Conservation (phyloP, 2,888 invertebrate genomes). For the Aleiodes leptofemur region DNA sequence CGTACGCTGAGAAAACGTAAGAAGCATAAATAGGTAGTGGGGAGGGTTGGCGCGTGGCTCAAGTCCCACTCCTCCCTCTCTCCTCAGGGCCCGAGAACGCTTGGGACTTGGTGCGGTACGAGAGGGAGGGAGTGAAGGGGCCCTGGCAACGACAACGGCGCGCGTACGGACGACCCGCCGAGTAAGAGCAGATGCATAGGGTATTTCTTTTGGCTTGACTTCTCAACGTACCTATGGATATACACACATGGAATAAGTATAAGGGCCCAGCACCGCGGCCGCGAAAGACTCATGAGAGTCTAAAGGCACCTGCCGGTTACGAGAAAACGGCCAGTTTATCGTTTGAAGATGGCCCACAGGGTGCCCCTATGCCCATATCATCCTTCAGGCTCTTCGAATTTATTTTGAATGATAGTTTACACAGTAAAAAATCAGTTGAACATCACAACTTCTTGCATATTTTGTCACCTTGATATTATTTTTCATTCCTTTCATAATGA, state of each 20-base stretch:
- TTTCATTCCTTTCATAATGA: conserved; percentile 32
- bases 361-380: conserved; percentile 69
- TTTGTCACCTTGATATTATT: conserved; percentile 45
- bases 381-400: conserved; percentile 9
- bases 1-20: conserved; percentile 27
- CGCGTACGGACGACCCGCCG: conserved; percentile 42
- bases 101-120: background rate
- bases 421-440: conserved; percentile 44
- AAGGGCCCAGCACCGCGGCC: conserved; percentile 44
- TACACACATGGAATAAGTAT: conserved; percentile 30
- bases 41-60: conserved; percentile 71
- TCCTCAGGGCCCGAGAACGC: background rate
- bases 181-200: conserved; percentile 59
- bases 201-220: conserved; percentile 43
- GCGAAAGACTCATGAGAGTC: conserved; percentile 56
- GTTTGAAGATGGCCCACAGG: conserved; percentile 53
- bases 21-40: conserved; percentile 56
- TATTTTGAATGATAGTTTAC: conserved; percentile 6
- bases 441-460: conserved; percentile 49
- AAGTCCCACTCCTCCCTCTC: conserved; percentile 53
- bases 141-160: conserved; percentile 48
- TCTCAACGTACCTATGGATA: conserved; percentile 53
- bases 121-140: conserved; percentile 33
- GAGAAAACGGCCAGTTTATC: conserved; percentile 45
- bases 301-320: conserved; percentile 65